These are phyloP conservation scores for Anoplophora glabripennis DNA, from an alignment of 1,140 invertebrate species.

Conservation along the genomic window DNA sequence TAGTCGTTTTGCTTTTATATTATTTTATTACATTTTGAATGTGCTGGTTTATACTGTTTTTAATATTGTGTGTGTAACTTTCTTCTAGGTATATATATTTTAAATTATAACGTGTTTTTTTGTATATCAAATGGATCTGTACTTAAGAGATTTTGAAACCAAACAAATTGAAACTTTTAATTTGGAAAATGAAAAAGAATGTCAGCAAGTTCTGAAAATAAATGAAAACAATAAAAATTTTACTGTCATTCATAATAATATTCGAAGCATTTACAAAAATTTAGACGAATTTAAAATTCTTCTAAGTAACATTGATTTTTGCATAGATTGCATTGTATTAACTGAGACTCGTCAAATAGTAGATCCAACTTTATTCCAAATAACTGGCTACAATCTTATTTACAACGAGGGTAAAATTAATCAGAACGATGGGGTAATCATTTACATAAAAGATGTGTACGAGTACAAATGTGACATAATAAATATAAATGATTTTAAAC, in stretches of 20 bases:
- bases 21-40: no score
- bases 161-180: neutral
- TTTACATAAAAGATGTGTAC: slow-evolving; percentile 17
- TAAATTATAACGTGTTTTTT: no score
- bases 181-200: neutral
- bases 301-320: slow-evolving; percentile 26
- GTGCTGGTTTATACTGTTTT: no score
- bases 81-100: no score
- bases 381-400: slow-evolving; percentile 10
- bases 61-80: no score
- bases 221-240: slow-evolving; percentile 1
- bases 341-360: slow-evolving; percentile 12
- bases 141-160: neutral
- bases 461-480: slow-evolving; percentile 1
- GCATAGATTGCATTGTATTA: slow-evolving; percentile 31
- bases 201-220: neutral
- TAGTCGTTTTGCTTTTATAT: no score
- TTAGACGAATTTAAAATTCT: slow-evolving; percentile 18
- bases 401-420: slow-evolving; percentile 17
- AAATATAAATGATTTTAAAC: slow-evolving; percentile 1
- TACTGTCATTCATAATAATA: slow-evolving; percentile 13
- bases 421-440: slow-evolving; percentile 20
- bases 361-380: slow-evolving; percentile 3
- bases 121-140: neutral
- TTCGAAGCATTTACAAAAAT: slow-evolving; percentile 10